phyloP scores from a whole-genome alignment of 2,113 vertebrate species.

The Phrynosoma platyrhinos region DNA sequence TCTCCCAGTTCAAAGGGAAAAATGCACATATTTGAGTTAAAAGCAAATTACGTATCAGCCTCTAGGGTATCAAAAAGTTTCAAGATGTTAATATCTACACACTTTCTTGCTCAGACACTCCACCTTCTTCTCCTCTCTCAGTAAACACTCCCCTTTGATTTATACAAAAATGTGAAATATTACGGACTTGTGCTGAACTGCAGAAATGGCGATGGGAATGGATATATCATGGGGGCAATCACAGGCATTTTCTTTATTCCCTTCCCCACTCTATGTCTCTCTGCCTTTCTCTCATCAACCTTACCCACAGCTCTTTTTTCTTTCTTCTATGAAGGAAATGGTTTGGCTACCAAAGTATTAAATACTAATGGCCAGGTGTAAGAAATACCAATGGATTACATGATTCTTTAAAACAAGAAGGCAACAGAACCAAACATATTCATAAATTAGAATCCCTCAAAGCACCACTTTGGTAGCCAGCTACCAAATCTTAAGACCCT shows the following conservation, averaged over 20 bases:
- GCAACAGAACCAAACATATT: conserved; percentile 27
- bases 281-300: conserved; percentile 19
- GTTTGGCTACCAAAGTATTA: conserved; percentile 71
- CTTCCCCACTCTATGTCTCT: conserved; percentile 13
- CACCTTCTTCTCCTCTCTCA: conserved; percentile 53
- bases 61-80: conserved; percentile 73
- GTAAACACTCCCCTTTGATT: conserved; percentile 58
- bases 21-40: conserved; percentile 70
- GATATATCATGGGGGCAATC: conserved; percentile 34
- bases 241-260: conserved; percentile 41
- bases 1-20: conserved; percentile 72
- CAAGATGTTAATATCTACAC: conserved; percentile 48
- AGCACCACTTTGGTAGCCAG: conserved; percentile 57
- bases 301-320: conserved; percentile 50
- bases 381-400: conserved; percentile 52
- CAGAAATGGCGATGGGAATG: conserved; percentile 55
- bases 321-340: conserved; percentile 78
- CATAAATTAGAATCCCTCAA: conserved; percentile 57
- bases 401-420: conserved; percentile 47
- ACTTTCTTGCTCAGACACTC: conserved; percentile 64
- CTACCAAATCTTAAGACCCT: conserved; percentile 52
- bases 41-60: conserved; percentile 72
- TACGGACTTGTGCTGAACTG: conserved; percentile 51
- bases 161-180: conserved; percentile 56
- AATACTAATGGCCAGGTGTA: conserved; percentile 66